phyloP scores from a whole-genome alignment of 2,797 vertebrate species.

The Steatocranus sp. region DNA sequence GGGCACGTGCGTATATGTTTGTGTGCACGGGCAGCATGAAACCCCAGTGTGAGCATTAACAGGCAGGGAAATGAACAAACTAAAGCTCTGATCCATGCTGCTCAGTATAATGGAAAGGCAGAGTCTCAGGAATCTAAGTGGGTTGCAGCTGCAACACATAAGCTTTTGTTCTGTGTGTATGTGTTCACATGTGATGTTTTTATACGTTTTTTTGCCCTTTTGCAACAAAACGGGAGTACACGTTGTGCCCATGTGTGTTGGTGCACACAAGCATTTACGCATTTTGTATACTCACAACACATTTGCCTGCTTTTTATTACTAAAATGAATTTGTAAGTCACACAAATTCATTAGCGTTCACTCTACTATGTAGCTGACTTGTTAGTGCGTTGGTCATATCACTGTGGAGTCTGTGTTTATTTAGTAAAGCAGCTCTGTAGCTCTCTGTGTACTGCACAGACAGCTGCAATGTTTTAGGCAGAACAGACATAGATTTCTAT shows the following conservation, averaged over 20 bases:
- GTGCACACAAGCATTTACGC: neutral
- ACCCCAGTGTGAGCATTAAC: constrained; percentile 47
- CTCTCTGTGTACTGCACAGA: constrained; percentile 46
- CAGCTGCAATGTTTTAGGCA: constrained; percentile 64
- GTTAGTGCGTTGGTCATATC: constrained; percentile 14
- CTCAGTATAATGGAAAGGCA: constrained; percentile 42
- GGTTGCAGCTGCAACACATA: constrained; percentile 34
- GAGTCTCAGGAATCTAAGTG: constrained; percentile 27
- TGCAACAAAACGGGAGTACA: neutral
- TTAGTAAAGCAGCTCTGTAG: constrained; percentile 35
- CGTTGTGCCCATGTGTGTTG: neutral
- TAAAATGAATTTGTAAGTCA: neutral
- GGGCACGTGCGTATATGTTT: neutral
- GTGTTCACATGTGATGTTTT: neutral
- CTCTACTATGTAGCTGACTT: neutral
- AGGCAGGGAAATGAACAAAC: constrained; percentile 42
- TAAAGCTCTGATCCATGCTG: constrained; percentile 55
- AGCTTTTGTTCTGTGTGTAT: constrained; percentile 13
- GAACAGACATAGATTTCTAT: constrained; percentile 69
- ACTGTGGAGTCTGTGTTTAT: constrained; percentile 49
- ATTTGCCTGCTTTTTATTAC: neutral
- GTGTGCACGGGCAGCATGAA: constrained; percentile 12
- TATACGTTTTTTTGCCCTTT: neutral
- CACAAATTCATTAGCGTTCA: neutral
- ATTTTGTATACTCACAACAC: neutral